Base-by-base conservation (phyloP, 2,888 invertebrate genomes). In the Carterocephalus palaemon region DNA sequence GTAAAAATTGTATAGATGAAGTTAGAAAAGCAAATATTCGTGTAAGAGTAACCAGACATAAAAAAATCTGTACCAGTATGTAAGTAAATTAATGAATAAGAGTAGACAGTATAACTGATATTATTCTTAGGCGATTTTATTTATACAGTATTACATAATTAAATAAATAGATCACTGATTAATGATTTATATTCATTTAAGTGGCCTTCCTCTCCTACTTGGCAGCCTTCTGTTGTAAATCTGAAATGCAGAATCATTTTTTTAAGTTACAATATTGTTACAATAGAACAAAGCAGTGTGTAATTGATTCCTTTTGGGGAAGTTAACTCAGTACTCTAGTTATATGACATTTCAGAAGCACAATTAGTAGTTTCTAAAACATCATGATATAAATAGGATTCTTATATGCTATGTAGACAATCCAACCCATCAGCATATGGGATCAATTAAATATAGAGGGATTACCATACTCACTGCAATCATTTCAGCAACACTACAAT, bases 1-100 rank as follows among this genome's bases (percentile, higher is more conserved):
- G 94, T 4, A 80, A 67, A 59, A 88, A 88, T 73, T 77, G 91
- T 59, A 83, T 79, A 31, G 61, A 88, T 34, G 85, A 90, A 57
- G 91, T 95, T 1, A 62, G 63, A 51, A 67, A 79, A 47, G 87
- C 88, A 46, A 70, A 88, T 46, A 85, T 95, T 52, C 52, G 63
- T 53, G 68, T 75, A 1, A 78, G 65, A 69, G 69, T 68, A 19
- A 67, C 72, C 46, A 73, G 73, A 69, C 70, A 77, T 72, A 75
- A 71, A 58, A 56, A 57, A 60, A 60, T 3, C 59, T 64, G 58
- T 60, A n/a, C n/a, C n/a, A n/a, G 49, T 65, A 52, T 56, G 53
- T 8, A 42, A 38, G 32, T 48, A 52, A 42, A 46, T 22, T 4
- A 38, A 26, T 28, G 2, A 20, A n/a, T n/a, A n/a, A n/a, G n/a